A percentile compares a stretch with the other conserved stretches of the same genome.
Evolutionary conservation across 2,888 invertebrate species (phyloP).

Genomic region (Polyommatus icarus): DNA sequence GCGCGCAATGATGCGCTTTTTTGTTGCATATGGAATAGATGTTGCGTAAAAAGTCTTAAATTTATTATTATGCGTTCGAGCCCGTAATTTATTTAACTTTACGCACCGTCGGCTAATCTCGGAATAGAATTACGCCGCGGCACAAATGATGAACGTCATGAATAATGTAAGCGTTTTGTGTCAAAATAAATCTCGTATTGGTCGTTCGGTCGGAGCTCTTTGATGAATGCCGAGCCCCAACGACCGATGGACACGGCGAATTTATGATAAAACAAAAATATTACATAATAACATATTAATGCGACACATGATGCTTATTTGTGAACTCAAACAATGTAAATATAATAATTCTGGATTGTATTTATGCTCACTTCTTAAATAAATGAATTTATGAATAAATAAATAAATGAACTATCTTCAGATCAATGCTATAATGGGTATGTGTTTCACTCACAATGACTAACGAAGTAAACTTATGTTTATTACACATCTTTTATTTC

Average conservation of each 20-base stretch:
- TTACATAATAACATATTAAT: constrained; percentile 20
- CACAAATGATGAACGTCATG: constrained; percentile 25
- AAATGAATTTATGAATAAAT: background rate
- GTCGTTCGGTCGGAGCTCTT: constrained; percentile 1
- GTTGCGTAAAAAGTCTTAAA: constrained; percentile 29
- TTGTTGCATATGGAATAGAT: constrained; percentile 25
- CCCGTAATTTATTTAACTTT: constrained; percentile 28
- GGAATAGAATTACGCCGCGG: constrained; percentile 17
- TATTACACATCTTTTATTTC: constrained; percentile 12
- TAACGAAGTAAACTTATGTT: background rate
- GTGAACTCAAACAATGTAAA: background rate
- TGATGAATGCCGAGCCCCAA: constrained; percentile 16
- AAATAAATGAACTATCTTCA: background rate
- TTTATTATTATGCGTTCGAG: constrained; percentile 26
- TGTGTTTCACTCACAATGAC: background rate
- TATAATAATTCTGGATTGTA: background rate
- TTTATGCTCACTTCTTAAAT: background rate
- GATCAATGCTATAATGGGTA: background rate
- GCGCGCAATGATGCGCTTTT: constrained; percentile 26
- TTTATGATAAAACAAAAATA: constrained; percentile 21
- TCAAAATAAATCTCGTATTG: constrained; percentile 6
- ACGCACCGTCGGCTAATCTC: constrained; percentile 31
- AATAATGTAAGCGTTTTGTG: constrained; percentile 3
- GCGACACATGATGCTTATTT: background rate
- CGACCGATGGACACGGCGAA: constrained; percentile 5